A percentile compares a stretch with the other conserved stretches of the same genome.
phyloP scores from a whole-genome alignment of 2,797 vertebrate genomes.

The Sebastes variabilis region DNA sequence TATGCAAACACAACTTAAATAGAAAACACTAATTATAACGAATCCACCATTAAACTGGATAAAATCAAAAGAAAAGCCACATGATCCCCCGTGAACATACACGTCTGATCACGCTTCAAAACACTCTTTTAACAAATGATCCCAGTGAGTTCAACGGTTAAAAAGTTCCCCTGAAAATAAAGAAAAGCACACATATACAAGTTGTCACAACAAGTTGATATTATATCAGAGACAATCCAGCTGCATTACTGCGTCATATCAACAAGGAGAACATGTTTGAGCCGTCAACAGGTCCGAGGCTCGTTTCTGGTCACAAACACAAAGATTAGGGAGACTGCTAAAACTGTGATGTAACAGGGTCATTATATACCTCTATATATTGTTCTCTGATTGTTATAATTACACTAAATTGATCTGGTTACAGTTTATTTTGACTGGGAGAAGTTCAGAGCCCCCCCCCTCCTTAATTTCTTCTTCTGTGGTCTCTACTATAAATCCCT shows the following conservation, averaged over 20 bases:
- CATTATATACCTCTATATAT: no score
- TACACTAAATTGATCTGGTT: no score
- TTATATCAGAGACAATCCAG: not conserved
- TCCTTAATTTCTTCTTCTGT: no score
- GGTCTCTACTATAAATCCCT: no score
- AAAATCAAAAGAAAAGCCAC: not conserved
- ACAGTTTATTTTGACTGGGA: no score
- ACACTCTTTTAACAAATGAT: not conserved
- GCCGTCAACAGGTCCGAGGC: not conserved
- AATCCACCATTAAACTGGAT: not conserved
- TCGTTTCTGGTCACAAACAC: not conserved
- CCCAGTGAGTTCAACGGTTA: not conserved
- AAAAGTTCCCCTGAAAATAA: not conserved
- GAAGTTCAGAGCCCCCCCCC: no score
- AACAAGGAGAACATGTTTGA: not conserved
- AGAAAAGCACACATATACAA: not conserved
- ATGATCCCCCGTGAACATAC: not conserved
- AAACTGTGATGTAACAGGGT: not conserved
- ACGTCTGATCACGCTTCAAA: not conserved
- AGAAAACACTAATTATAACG: not conserved
- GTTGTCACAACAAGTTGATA: not conserved
- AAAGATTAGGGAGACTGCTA: not conserved
- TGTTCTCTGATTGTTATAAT: no score
- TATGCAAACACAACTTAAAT: not conserved
- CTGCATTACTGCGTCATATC: not conserved